These are phyloP conservation scores for Seriola dumerili DNA, from an alignment of 2,113 vertebrate species.

Conservation along the genomic window DNA sequence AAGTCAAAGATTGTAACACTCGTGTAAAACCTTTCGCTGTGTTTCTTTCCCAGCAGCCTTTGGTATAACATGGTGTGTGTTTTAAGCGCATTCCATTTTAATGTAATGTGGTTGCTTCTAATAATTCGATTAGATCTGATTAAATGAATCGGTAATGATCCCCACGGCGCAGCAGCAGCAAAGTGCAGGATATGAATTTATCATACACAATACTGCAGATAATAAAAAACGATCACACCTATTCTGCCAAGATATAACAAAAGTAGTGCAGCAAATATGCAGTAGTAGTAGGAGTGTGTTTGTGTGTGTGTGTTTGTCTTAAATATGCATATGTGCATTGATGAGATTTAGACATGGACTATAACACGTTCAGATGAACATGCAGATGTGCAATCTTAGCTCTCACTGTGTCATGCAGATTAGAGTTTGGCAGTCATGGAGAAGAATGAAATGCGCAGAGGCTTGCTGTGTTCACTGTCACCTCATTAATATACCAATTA, in stretches of 20 bases:
- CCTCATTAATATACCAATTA: not conserved
- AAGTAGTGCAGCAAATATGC: not conserved
- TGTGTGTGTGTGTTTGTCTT: not conserved
- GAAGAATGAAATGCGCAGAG: not conserved
- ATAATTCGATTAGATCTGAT: constrained; percentile 54
- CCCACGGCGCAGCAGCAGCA: constrained; percentile 20
- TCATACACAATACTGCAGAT: constrained; percentile 14
- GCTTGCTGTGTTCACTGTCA: not conserved
- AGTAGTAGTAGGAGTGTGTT: not conserved
- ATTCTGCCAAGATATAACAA: not conserved
- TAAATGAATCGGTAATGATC: constrained; percentile 37
- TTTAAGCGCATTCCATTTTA: not conserved
- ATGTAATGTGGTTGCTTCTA: not conserved
- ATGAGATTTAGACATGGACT: not conserved
- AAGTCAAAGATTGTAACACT: not conserved
- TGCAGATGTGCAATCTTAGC: not conserved
- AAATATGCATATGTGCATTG: not conserved
- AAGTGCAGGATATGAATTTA: constrained; percentile 15
- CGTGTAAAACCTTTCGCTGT: not conserved
- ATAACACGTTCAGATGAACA: not conserved
- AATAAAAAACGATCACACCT: constrained; percentile 19
- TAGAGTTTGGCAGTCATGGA: not conserved
- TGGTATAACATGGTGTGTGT: not conserved
- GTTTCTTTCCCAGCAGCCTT: not conserved
- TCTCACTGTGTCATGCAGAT: not conserved